Conservation (phyloP, 2,797 vertebrate genomes). For the Neoniphon sammara region DNA sequence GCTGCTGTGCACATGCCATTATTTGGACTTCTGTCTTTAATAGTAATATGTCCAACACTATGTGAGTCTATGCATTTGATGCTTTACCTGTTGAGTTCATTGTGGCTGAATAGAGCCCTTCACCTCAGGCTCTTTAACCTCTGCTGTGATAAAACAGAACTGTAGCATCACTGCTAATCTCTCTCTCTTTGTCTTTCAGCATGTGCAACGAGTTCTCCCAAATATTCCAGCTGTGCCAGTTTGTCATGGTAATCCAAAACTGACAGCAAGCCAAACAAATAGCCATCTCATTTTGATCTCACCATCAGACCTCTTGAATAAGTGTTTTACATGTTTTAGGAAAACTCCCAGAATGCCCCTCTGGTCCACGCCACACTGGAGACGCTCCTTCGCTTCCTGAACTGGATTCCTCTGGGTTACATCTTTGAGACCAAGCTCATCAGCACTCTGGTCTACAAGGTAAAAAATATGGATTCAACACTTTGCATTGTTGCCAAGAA, state of each 20-base stretch:
- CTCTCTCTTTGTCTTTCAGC: constrained; percentile 66
- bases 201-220: constrained; percentile 95
- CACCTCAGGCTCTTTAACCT: no score
- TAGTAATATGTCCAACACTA: no score
- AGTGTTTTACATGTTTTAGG: constrained; percentile 80
- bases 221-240: constrained; percentile 93
- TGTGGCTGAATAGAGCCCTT: no score
- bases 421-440: constrained; percentile 95
- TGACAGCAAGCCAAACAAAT: background rate
- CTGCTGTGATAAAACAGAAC: no score
- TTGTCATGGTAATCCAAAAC: constrained; percentile 88
- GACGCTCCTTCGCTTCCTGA: constrained; percentile 90
- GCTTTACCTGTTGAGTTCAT: no score
- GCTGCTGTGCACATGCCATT: no score
- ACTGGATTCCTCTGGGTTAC: constrained; percentile 94
- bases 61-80: no score
- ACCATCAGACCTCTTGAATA: no score
- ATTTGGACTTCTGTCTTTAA: no score
- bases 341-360: constrained; percentile 92
- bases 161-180: background rate
- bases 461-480: constrained; percentile 53
- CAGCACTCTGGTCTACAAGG: constrained; percentile 94
- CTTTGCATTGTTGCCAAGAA: background rate
- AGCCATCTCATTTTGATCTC: no score
- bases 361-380: constrained; percentile 92